These are phyloP conservation scores for Ramphastos sulfuratus DNA, from an alignment of 2,113 vertebrate species.

Conservation along the genomic window DNA sequence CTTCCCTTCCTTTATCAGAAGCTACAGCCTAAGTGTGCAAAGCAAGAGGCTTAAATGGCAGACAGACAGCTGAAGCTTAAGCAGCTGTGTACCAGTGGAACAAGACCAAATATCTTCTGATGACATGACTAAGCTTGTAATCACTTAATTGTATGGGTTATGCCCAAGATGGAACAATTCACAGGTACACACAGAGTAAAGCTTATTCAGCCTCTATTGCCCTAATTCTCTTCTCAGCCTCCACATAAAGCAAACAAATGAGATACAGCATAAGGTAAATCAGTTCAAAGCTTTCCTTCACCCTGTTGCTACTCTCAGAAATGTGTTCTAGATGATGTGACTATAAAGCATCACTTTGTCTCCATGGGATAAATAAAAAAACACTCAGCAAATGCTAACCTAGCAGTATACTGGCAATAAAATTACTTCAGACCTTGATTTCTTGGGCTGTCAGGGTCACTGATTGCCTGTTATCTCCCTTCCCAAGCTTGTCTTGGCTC, in stretches of 20 bases:
- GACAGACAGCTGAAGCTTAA: neutral
- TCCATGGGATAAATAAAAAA: neutral
- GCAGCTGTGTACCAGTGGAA: neutral
- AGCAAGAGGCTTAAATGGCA: neutral
- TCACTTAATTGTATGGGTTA: neutral
- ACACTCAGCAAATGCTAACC: neutral
- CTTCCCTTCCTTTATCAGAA: neutral
- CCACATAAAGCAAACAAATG: neutral
- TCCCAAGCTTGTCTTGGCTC: neutral
- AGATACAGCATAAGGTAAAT: neutral
- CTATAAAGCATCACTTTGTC: neutral
- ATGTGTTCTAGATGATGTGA: neutral
- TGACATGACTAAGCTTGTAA: neutral
- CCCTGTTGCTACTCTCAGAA: neutral
- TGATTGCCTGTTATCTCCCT: neutral
- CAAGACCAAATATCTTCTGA: neutral
- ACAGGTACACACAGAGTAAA: neutral
- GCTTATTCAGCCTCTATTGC: neutral
- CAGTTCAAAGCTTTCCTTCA: neutral
- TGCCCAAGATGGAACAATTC: neutral
- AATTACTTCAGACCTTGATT: neutral
- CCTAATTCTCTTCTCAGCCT: neutral
- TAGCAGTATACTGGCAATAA: neutral
- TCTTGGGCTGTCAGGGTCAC: neutral
- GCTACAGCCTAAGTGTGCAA: accelerated